Evolutionary conservation across 2,113 vertebrate species (phyloP), one percentile per base, ranked within the genome.

Genomic region (Sinocyclocheilus grahami): DNA sequence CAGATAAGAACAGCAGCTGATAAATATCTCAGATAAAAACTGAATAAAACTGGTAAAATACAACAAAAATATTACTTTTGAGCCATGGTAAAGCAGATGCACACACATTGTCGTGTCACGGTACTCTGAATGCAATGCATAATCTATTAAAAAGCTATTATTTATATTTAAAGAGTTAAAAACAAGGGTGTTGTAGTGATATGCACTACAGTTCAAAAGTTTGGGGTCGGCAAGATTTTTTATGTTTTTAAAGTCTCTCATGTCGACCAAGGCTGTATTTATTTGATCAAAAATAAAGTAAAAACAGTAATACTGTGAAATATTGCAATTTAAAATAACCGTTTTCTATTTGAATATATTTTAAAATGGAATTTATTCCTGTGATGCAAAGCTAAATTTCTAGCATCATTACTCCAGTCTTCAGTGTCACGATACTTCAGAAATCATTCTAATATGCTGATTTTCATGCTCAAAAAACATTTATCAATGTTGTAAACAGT

Each of bases 211-310:
- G 16, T 37, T 69, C 0, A 7, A 33, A 37, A 71, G 14, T 18
- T 37, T 71, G 30, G 6, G 14, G 67, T 69, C 3, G 0, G 16
- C 18, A 4, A 37, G 0, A 37, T 71, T 20, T 37, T 37, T 3
- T 9, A 20, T 37, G 6, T 9, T 10, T 69, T 39, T 22, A 4
- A 71, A 2, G 69, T 5, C 3, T 18, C 7, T 99, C 98, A 20
- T 11, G 3, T 33, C 18, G 16, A 37, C 30, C 1, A 20, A 39
- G 14, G 14, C 4, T 33, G 27, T 27, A 7, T 33, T 33, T 30
- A 67, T 16, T 67, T 0, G 1, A 30, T 30, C 3, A 16, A 30
- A 67, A 33, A 67, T 30, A 67, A 27, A 69, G 14, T 69, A 69
- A 33, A 53, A 69, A 33, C 5, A 33, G 65, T 33, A 33, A 67